Evolutionary conservation across 1,140 invertebrate genomes (phyloP), one percentile per base, ranked within the genome.

Genomic region (Frieseomelitta varia): DNA sequence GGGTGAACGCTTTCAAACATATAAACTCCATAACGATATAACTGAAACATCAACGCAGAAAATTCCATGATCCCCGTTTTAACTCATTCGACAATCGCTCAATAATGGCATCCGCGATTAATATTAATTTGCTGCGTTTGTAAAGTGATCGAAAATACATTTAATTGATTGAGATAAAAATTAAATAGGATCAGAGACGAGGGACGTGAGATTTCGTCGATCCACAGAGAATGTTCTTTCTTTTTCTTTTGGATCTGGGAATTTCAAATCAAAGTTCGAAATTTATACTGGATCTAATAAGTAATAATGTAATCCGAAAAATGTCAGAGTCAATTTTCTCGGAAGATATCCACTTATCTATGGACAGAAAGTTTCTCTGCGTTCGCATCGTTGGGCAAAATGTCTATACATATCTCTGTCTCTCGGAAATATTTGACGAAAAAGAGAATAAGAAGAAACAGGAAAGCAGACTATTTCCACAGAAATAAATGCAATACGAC

Each of bases 91-190:
- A 76, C 11, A 51, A 77, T 15, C 61, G n/a, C 34, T 61, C 30
- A 2, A 30, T 2, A 30, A 21, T n/a, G n/a, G n/a, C n/a, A 27
- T 11, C 12, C 72, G 4, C 30, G 24, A 47, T 56, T 21, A 21
- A 21, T 81, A 27, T 47, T 72, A 58, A 83, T 77, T 83, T n/a
- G 24, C 19, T 30, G 6, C 12, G 12, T 21, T 61, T 24, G 34
- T 17, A 4, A 4, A 30, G 12, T 14, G 39, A 56, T 69, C n/a
- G 11, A 51, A 24, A 51, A 58, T 51, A 15, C 21, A 34, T 51
- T 56, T 75, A 67, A 81, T 76, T 67, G 77, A 69, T 82, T 82
- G 68, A 47, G 63, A 56, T 67, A 15, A 27, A 55, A 56, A 8
- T 67, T 82, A 4, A 76, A 55, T n/a, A 19, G 3, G n/a, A 61